Evolutionary conservation across 2,113 vertebrate species (phyloP).

Genomic region (Peromyscus californicus): DNA sequence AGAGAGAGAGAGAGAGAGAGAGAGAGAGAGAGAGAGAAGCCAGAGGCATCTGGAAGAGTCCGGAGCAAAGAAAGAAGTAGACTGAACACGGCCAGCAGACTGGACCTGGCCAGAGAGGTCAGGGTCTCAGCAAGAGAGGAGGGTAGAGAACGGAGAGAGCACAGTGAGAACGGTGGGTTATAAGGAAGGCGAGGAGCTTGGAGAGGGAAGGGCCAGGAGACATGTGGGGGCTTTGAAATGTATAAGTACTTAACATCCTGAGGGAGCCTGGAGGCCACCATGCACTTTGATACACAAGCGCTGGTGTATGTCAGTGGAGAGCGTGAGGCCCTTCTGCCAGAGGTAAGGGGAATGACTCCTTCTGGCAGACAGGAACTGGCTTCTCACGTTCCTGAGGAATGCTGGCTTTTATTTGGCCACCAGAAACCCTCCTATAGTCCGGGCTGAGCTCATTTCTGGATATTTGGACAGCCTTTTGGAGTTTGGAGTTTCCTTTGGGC

Average conservation of each 20-base stretch:
- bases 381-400: no score
- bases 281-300: neutral
- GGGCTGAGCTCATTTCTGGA: neutral
- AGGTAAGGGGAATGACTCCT: no score
- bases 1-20: no score
- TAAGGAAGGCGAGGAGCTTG: neutral
- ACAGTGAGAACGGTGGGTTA: neutral
- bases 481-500: neutral
- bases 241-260: neutral
- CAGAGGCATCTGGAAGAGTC: no score
- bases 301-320: neutral
- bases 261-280: no score
- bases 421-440: no score
- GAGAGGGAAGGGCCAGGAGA: neutral
- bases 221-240: neutral
- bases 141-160: neutral
- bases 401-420: no score
- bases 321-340: no score
- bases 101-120: no score
- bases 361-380: no score
- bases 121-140: neutral
- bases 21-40: no score
- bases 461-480: neutral
- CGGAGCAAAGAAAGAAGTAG: no score
- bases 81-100: neutral